Evolutionary conservation across 2,797 vertebrate species (phyloP), one percentile per base, ranked within the genome.

Genomic region (Kryptolebias ocellatus): DNA sequence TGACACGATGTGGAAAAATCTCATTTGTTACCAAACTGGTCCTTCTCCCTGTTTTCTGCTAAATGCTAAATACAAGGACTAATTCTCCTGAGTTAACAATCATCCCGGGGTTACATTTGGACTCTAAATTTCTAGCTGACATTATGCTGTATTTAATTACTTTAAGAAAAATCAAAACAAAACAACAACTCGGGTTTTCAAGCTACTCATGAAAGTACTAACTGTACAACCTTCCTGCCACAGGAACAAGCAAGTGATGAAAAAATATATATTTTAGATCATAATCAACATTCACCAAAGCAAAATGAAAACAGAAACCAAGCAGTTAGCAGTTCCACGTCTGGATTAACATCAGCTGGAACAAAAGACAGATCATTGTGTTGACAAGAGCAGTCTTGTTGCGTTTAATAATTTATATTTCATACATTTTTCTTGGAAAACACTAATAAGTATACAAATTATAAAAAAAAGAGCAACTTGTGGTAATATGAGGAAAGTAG

Each of bases 1-100:
- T 63, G 71, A 88, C 81, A 88, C 69, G 37, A 81, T 53, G 74
- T 18, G 47, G 76, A 66, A 81, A 76, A 83, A 63, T 24, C 18
- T 18, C 17, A 9, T 18, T 12, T 27, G 57, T 70, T 71, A 67
- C 37, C 67, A 73, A 75, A 79, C 65, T 54, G 56, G 28, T 55
- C 11, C 31, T 77, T 58, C 79, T 60, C 57, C 76, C 20, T 24
- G 20, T 24, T 24, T 24, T 24, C 20, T 24, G 20, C 20, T 53
- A 52, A 12, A 75, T 42, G 20, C 72, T 80, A 86, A 83, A 28
- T 65, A 60, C 64, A 68, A 15, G 20, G 69, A 78, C 69, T 70
- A 68, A 70, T 59, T 62, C 75, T 56, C 50, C 54, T 64, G 54
- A 17, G 1, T 50, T 79, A 29, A 70, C 59, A 70, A 69, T 67